Conservation (phyloP, 2,797 vertebrate genomes). For the Cossypha polioptera region DNA sequence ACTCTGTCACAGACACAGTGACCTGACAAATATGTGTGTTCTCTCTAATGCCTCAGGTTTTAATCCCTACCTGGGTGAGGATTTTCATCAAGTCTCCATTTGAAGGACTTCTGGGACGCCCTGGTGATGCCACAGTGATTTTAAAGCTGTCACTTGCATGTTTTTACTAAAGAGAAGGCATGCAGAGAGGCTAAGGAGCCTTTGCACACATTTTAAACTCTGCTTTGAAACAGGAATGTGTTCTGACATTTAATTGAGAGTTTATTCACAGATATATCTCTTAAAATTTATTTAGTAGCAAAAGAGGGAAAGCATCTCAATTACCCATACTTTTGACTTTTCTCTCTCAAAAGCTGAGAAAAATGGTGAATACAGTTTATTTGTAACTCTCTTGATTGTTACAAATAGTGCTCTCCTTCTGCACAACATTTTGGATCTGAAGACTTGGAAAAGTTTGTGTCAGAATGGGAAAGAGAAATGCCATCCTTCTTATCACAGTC, state of each 20-base stretch:
- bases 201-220: slow-evolving; percentile 35
- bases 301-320: neutral
- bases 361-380: neutral
- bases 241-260: slow-evolving; percentile 47
- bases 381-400: neutral
- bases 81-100: slow-evolving; percentile 62
- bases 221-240: slow-evolving; percentile 28
- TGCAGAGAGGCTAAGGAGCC: slow-evolving; percentile 15
- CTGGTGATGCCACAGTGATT: slow-evolving; percentile 34
- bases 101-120: neutral
- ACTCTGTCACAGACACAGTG: neutral
- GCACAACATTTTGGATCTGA: neutral
- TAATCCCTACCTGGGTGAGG: slow-evolving; percentile 42
- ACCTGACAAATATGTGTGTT: slow-evolving; percentile 4
- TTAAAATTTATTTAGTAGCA: slow-evolving; percentile 6
- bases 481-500: neutral
- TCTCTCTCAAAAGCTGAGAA: neutral
- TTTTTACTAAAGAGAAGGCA: slow-evolving; percentile 46
- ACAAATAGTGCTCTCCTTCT: neutral
- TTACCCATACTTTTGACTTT: neutral
- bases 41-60: slow-evolving; percentile 41
- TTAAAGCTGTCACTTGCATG: slow-evolving; percentile 43
- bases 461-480: neutral
- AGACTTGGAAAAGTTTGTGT: neutral
- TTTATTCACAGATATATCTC: neutral